Conservation (phyloP, 1,140 invertebrate species). For the Lepidurus couesii region DNA sequence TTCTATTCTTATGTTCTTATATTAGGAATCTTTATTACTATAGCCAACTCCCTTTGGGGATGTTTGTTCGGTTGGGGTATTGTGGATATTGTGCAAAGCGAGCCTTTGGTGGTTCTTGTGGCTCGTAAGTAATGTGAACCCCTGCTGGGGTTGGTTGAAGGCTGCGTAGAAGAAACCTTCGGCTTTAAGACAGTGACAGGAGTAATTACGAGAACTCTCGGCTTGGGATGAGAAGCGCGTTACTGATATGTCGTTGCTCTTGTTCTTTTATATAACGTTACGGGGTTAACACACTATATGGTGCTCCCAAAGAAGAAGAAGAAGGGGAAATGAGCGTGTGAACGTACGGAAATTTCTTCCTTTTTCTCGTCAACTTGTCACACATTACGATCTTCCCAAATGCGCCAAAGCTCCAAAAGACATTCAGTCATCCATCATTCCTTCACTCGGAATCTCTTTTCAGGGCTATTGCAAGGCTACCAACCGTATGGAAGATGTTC, state of each 20-base stretch:
- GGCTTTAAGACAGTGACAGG: neutral
- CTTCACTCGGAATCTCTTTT: too few relatives aligned
- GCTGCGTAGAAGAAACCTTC: neutral
- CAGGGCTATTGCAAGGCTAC: too few relatives aligned
- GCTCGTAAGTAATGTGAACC: slow-evolving; percentile 4
- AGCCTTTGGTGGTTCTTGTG: neutral
- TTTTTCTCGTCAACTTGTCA: too few relatives aligned
- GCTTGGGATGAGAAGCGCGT: neutral
- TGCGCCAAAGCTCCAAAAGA: too few relatives aligned
- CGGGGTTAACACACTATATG: too few relatives aligned
- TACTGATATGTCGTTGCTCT: too few relatives aligned
- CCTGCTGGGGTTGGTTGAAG: neutral
- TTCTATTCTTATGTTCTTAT: too few relatives aligned
- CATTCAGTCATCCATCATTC: too few relatives aligned
- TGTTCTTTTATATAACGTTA: too few relatives aligned
- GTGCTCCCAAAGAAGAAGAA: too few relatives aligned
- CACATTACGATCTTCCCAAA: too few relatives aligned
- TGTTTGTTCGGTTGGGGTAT: neutral
- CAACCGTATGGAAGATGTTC: too few relatives aligned
- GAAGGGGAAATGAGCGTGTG: neutral
- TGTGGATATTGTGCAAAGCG: neutral
- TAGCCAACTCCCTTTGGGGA: neutral
- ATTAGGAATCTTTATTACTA: neutral
- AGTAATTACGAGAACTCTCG: neutral
- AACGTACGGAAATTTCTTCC: neutral